Conservation (phyloP, 2,113 vertebrate species). For the Setophaga coronata region DNA sequence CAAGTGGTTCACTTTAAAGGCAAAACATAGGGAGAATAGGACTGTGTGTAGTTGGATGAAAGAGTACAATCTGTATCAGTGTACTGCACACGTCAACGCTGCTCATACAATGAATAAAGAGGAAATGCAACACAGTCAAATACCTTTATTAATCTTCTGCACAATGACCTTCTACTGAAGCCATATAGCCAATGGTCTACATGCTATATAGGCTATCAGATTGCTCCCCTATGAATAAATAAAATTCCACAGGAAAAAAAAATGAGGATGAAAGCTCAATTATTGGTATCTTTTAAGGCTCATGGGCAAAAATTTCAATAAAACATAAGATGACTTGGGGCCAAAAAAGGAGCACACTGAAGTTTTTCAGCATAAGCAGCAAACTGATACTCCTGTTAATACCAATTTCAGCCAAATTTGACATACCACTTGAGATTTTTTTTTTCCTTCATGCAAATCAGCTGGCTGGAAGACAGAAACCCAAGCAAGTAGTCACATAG, state of each 20-base stretch:
- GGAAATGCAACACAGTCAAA: constrained; percentile 51
- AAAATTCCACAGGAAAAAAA: neutral
- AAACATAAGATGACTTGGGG: neutral
- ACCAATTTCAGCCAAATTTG: neutral
- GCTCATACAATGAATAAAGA: constrained; percentile 61
- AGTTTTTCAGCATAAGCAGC: neutral
- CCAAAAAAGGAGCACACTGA: neutral
- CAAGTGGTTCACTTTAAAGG: constrained; percentile 49
- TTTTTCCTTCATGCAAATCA: neutral
- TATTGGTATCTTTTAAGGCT: neutral
- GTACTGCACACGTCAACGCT: constrained; percentile 38
- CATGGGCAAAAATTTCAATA: neutral
- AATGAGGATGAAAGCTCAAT: neutral
- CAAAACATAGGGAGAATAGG: constrained; percentile 44
- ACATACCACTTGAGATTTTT: neutral
- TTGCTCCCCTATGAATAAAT: neutral
- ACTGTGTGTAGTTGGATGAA: constrained; percentile 63
- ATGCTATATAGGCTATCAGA: neutral
- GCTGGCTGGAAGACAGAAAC: neutral
- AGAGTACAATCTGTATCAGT: constrained; percentile 66
- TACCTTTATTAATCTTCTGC: constrained; percentile 55
- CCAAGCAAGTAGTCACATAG: fast-evolving
- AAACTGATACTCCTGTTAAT: neutral
- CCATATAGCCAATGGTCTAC: neutral
- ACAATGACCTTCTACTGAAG: constrained; percentile 16